phyloP scores from a whole-genome alignment of 1,140 invertebrate genomes.

The Drosophila navojoa region DNA sequence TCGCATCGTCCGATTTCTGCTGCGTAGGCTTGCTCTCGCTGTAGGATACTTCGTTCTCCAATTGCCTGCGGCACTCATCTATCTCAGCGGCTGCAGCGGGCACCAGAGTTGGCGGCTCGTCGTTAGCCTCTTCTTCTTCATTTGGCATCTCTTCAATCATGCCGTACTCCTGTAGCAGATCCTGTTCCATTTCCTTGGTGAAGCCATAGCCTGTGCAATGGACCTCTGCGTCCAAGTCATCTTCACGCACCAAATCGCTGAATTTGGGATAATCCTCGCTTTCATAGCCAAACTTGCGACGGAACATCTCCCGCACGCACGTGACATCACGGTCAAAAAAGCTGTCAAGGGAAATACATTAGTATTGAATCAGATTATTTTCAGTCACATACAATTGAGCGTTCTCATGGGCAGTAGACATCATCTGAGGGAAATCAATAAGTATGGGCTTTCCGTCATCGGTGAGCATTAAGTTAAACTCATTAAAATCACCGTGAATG shows the following conservation, averaged over 20 bases:
- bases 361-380: background rate
- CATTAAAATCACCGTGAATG: slow-evolving; percentile 99
- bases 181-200: slow-evolving; percentile 92
- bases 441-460: slow-evolving; percentile 93
- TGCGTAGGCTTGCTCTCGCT: slow-evolving; percentile 66
- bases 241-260: slow-evolving; percentile 92
- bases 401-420: slow-evolving; percentile 96
- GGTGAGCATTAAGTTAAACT: slow-evolving; percentile 98
- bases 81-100: slow-evolving; percentile 84
- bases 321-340: slow-evolving; percentile 98
- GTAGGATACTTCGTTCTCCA: slow-evolving; percentile 83
- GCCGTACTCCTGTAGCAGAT: slow-evolving; percentile 86
- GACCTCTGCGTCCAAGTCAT: slow-evolving; percentile 94
- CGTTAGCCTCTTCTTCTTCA: slow-evolving; percentile 30
- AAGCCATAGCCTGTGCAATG: slow-evolving; percentile 96
- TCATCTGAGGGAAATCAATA: slow-evolving; percentile 99
- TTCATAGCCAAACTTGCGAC: slow-evolving; percentile 95
- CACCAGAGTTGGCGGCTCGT: slow-evolving; percentile 54
- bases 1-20: slow-evolving; percentile 70
- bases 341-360: slow-evolving; percentile 83
- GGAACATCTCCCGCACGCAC: slow-evolving; percentile 97
- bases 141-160: slow-evolving; percentile 75
- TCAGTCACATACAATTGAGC: slow-evolving; percentile 90
- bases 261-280: slow-evolving; percentile 95
- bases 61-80: slow-evolving; percentile 85